Conservation (phyloP, 1,140 invertebrate species). For the Geopemphigus sp. region DNA sequence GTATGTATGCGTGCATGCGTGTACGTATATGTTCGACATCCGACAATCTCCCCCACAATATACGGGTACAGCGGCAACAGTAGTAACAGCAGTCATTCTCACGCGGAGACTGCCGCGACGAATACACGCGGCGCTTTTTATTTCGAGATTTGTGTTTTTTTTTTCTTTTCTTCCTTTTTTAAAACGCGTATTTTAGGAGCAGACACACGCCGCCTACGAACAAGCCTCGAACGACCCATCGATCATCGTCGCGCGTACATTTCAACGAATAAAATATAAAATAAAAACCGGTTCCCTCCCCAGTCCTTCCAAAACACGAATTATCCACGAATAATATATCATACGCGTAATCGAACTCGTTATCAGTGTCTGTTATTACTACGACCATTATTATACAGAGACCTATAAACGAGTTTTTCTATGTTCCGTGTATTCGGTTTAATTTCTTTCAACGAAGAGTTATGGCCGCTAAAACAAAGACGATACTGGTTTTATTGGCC, state of each 20-base stretch:
- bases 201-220: background rate
- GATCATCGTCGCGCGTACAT: background rate
- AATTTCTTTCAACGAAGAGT: background rate
- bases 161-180: background rate
- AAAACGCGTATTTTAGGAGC: background rate
- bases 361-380: background rate
- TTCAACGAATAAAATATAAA: background rate
- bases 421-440: background rate
- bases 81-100: background rate
- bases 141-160: background rate
- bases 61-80: too few relatives aligned
- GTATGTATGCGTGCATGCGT: too few relatives aligned
- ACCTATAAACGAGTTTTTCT: constrained; percentile 27
- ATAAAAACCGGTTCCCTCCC: background rate
- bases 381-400: background rate
- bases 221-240: background rate
- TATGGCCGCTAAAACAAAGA: background rate
- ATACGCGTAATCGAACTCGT: constrained; percentile 15
- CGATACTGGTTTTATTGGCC: background rate
- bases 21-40: constrained; percentile 24
- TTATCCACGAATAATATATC: constrained; percentile 1
- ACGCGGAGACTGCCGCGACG: background rate
- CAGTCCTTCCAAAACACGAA: background rate
- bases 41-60: constrained; percentile 1
- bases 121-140: background rate